These are phyloP conservation scores for Trichopoda pennipes DNA, from an alignment of 2,888 invertebrate species.

Conservation along the genomic window DNA sequence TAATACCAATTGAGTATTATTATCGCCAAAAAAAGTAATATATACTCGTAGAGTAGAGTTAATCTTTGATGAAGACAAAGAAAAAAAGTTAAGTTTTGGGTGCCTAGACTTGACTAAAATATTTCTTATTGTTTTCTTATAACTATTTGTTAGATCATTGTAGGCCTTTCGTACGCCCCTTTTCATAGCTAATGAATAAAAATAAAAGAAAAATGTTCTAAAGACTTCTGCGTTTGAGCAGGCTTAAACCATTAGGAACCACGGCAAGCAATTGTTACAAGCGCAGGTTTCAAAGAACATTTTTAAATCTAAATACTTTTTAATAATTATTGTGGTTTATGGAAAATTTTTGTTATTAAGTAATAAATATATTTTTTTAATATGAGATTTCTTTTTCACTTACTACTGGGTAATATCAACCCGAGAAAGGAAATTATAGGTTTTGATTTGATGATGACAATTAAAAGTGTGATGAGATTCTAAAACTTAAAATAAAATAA, in stretches of 20 bases:
- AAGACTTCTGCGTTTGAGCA: constrained; percentile 35
- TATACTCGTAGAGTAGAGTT: constrained; percentile 16
- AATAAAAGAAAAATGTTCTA: background rate
- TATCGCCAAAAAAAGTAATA: constrained; percentile 57
- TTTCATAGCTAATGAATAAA: constrained; percentile 34
- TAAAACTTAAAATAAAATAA: too few species aligned
- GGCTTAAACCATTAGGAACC: constrained; percentile 7
- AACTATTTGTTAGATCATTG: constrained; percentile 20
- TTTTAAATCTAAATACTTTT: too few species aligned
- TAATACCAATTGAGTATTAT: constrained; percentile 67
- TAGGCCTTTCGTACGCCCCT: constrained; percentile 60
- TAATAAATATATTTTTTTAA: too few species aligned
- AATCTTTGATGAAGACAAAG: constrained; percentile 43
- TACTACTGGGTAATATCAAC: too few species aligned
- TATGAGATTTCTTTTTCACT: too few species aligned
- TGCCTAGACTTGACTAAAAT: constrained; percentile 51
- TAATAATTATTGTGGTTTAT: too few species aligned
- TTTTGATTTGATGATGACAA: too few species aligned
- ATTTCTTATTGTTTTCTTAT: constrained; percentile 56
- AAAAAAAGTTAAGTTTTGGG: constrained; percentile 22
- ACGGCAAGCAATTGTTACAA: background rate
- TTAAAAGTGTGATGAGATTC: too few species aligned
- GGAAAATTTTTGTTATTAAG: too few species aligned
- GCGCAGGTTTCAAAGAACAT: too few species aligned
- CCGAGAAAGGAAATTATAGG: too few species aligned